Evolutionary conservation across 2,888 invertebrate species (phyloP), one percentile per base, ranked within the genome.

Genomic region (Cremastinae sp.): DNA sequence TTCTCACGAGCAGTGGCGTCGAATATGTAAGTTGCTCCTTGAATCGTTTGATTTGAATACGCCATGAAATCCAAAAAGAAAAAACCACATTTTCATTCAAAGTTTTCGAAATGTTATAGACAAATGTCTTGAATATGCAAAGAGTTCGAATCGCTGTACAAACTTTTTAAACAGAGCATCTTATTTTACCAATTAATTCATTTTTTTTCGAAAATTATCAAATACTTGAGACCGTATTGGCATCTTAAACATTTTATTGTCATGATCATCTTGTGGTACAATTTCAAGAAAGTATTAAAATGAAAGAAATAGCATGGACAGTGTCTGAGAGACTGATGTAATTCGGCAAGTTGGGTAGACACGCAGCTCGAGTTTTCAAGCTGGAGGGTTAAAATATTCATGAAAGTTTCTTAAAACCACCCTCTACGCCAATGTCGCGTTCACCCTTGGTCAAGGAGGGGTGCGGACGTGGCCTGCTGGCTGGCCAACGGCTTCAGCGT

Each of bases 361-460:
- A 10, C 54, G 54, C 28, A 22, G 41, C n/a, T n/a, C 47, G 28
- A 20, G 61, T 56, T 66, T 74, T 70, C 34, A 47, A 49, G 43
- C 34, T 51, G 59, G 62, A 43, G 47, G 43, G 41, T 76, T 80
- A 78, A 81, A 80, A 80, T 80, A 79, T 79, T 79, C 79, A 79
- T 79, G 73, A 64, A 59, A 74, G 49, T 80, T 79, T 79, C 75
- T 81, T 76, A 71, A 80, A 81, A 74, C 62, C 75, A 66, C 69
- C 74, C 74, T 70, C 78, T 86, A 86, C 84, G 85, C 86, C 84
- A 83, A 81, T 85, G 86, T 78, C 65, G 56, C 78, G 82, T 85
- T 81, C 81, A 81, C 74, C 83, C 80, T 81, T 82, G 85, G 83
- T 84, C 84, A 84, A 84, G 83, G 73, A 77, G 78, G 75, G 75